phyloP scores from a whole-genome alignment of 2,797 vertebrate species.

The Xiphorhynchus erythropygius region DNA sequence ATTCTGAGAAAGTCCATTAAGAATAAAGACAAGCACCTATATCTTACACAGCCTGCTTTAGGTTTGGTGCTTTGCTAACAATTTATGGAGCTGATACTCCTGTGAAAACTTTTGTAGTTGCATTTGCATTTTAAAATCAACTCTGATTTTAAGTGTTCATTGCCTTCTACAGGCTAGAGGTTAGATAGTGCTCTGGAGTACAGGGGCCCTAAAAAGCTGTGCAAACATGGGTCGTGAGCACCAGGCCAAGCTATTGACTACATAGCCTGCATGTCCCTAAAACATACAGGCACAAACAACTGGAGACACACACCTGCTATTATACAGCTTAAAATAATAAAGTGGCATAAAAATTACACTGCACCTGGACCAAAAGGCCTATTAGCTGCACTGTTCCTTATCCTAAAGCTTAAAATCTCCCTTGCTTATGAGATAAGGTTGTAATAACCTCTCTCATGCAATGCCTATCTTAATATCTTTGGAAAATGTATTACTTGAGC shows the following conservation, averaged over 20 bases:
- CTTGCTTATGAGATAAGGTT: neutral
- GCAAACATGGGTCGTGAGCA: neutral
- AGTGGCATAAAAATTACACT: neutral
- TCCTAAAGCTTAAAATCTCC: neutral
- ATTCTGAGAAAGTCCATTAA: neutral
- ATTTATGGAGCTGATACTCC: neutral
- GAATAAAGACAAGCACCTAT: neutral
- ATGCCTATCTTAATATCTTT: neutral
- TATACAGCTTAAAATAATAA: neutral
- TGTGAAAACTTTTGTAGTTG: neutral
- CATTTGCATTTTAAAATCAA: neutral
- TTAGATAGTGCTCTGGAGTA: neutral
- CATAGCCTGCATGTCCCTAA: neutral
- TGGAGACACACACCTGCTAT: neutral
- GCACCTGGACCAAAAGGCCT: neutral
- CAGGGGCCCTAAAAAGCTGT: neutral
- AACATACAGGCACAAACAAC: neutral
- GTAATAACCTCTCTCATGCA: neutral
- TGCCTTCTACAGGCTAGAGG: neutral
- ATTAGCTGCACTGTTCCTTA: neutral
- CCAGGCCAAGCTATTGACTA: neutral
- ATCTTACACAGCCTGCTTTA: slow-evolving; percentile 53
- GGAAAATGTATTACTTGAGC: neutral
- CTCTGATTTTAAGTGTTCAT: neutral
- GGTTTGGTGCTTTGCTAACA: slow-evolving; percentile 23